A percentile compares a stretch with the other conserved stretches of the same genome.
Conservation (phyloP, 1,140 invertebrate species). For the Melitaea cinxia region DNA sequence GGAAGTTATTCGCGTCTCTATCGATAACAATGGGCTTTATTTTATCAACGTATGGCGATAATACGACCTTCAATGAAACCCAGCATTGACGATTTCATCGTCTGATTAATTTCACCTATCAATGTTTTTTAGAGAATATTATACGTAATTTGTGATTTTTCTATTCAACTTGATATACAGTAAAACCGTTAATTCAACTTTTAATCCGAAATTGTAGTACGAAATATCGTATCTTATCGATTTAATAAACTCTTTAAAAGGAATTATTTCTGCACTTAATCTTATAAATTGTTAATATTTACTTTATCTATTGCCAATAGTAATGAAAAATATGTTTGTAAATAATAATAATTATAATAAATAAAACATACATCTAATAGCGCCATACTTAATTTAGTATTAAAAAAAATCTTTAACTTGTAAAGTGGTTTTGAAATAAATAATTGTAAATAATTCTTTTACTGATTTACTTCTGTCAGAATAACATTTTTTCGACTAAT, state of each 20-base stretch:
- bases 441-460: no score
- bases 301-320: neutral
- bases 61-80: slow-evolving; percentile 60
- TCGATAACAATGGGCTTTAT: slow-evolving; percentile 78
- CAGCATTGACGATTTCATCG: slow-evolving; percentile 37
- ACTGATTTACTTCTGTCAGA: no score
- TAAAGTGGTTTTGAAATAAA: no score
- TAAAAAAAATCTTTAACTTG: no score
- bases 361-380: no score
- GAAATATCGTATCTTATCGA: neutral
- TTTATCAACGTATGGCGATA: slow-evolving; percentile 73
- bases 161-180: no score
- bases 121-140: neutral
- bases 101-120: neutral
- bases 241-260: neutral
- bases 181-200: no score
- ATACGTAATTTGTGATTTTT: neutral
- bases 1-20: slow-evolving; percentile 66
- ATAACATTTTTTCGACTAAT: no score
- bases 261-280: neutral
- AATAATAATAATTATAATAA: neutral
- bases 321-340: neutral
- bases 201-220: no score
- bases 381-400: no score
- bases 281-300: neutral